Percentiles rank a stretch among this genome's conserved stretches.
These are phyloP conservation scores for Trichogramma dendrolimi DNA, from an alignment of 2,888 invertebrate genomes.

Conservation along the genomic window DNA sequence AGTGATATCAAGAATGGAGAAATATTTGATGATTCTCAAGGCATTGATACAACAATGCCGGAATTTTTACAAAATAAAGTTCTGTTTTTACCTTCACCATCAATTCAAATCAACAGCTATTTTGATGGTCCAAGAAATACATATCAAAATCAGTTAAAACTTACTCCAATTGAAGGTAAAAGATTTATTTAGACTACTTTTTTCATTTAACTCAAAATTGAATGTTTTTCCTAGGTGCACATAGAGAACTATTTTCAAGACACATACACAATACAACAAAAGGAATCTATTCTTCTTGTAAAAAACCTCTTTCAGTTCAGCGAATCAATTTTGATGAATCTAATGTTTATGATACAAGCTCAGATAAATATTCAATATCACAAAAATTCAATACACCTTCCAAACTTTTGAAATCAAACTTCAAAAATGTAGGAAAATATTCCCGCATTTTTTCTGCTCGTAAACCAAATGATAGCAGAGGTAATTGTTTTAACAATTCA, in stretches of 20 bases:
- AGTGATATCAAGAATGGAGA: constrained; percentile 10
- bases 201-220: constrained; percentile 17
- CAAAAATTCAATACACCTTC: constrained; percentile 21
- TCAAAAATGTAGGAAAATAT: constrained; percentile 37
- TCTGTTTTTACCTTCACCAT: constrained; percentile 42
- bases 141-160: constrained; percentile 35
- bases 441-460: constrained; percentile 39
- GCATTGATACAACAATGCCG: constrained; percentile 14
- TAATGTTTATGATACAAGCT: constrained; percentile 18
- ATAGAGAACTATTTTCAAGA: constrained; percentile 25
- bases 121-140: constrained; percentile 29
- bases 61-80: constrained; percentile 30
- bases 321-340: constrained; percentile 38
- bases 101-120: constrained; percentile 38
- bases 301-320: constrained; percentile 15
- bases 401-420: constrained; percentile 15
- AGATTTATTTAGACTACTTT: neutral
- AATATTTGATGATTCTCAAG: constrained; percentile 11
- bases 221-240: constrained; percentile 19
- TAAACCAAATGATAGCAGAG: constrained; percentile 21
- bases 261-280: constrained; percentile 20
- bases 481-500: constrained; percentile 12
- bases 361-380: constrained; percentile 19
- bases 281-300: constrained; percentile 1
- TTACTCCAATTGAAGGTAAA: constrained; percentile 44